These are phyloP conservation scores for Chelonoidis abingdonii DNA, from an alignment of 2,113 vertebrate genomes.

Conservation along the genomic window DNA sequence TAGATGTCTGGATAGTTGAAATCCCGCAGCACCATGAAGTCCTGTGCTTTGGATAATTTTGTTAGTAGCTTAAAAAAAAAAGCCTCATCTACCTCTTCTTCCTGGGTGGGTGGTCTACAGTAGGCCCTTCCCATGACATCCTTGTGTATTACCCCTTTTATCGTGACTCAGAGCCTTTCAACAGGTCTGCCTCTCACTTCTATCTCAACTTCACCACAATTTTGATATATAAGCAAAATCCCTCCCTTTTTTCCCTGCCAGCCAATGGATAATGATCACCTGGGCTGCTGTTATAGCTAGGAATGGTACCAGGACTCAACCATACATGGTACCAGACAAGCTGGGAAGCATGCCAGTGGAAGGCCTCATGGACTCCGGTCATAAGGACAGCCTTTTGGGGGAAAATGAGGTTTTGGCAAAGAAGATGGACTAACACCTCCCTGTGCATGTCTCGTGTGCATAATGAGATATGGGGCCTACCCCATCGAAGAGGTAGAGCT, in stretches of 20 bases:
- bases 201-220: not conserved
- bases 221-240: not conserved
- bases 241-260: not conserved
- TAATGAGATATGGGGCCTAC: not conserved
- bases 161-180: not conserved
- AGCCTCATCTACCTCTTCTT: not conserved
- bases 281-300: not conserved
- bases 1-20: not conserved
- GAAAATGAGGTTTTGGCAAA: not conserved
- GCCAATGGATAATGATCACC: not conserved
- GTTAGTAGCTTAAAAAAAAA: not conserved
- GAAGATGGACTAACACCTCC: not conserved
- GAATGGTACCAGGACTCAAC: not conserved
- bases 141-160: not conserved
- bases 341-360: not conserved
- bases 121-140: not conserved
- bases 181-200: not conserved
- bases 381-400: not conserved
- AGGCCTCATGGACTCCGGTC: not conserved
- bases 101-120: not conserved
- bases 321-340: not conserved
- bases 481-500: not conserved
- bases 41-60: not conserved
- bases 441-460: not conserved
- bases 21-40: not conserved